Base-by-base conservation (phyloP, 2,113 vertebrate genomes). In the Triplophysa tibetana region DNA sequence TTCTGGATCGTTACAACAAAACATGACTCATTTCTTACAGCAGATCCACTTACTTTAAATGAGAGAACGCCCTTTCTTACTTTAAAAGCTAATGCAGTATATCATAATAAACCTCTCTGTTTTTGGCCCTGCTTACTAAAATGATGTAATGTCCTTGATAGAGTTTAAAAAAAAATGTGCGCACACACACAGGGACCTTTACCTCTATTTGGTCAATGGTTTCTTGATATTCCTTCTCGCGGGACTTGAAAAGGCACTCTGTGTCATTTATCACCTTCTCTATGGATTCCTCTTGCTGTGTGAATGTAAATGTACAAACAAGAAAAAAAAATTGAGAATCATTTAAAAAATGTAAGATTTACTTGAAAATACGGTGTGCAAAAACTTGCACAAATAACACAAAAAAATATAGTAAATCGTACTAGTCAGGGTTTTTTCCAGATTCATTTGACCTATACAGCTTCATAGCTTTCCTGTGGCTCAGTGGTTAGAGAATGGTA, bases 151-250 rank as follows among this genome's bases (percentile, higher is more conserved):
- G 12, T 58, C 14, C 26, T 50, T 48, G 66, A 23, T 17, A 50
- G 11, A 38, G 33, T 38, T 48, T 12, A 14, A 1, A 50, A 13
- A n/a, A 13, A 7, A 24, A 48, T 68, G n/a, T 3, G 13, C 24
- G 17, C 38, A 48, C 64, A 66, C 63, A 70, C 26, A 45, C 16
- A 80, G 43, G 24, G n/a, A 11, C 48, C 65, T 69, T 52, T 75
- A 96, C 94, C 94, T 96, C 95, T 1, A 96, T 96, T 89, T 96
- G 95, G 67, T 92, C 94, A 72, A 96, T 96, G 4, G 95, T 96
- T 23, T 96, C 95, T 83, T 96, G 95, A 77, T 96, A 96, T 29
- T 96, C 95, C 77, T 94, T 94, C 88, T 96, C 95, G 82, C 95
- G 92, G 0, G 94, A 95, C 87, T 95, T 95, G 82, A 96, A 95